Evolutionary conservation across 2,888 invertebrate genomes (phyloP), one percentile per base, ranked within the genome.

Genomic region (Phortica magna): DNA sequence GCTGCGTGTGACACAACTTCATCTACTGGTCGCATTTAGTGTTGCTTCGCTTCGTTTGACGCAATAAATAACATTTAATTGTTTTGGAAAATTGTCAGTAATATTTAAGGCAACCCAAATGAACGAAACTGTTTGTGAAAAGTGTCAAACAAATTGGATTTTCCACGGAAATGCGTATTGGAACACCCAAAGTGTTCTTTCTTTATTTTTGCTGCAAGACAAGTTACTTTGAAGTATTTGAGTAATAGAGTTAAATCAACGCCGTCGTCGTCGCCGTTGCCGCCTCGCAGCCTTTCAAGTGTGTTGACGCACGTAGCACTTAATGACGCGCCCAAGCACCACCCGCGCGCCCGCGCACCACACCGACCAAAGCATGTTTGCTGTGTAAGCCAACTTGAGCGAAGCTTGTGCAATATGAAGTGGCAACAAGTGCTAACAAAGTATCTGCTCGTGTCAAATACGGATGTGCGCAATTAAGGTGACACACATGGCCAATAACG

Each of bases 131-230:
- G 68, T 17, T 68, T 43, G 19, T 41, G 65, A 71, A 71, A 71
- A 71, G 70, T 39, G 73, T 59, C 75, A 77, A 72, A 70, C 67
- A 73, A 65, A 64, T 75, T 57, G 73, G 10, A 17, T 55, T 71
- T 71, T 71, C 53, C 39, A 71, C 55, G 70, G 70, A 71, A 71
- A 71, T 71, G 53, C 59, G 41, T 57, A n/a, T 61, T 74, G 76
- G 82, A 82, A 79, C 81, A 81, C 81, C 80, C 81, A 82, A 74
- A 55, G 75, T 61, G 81, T 43, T 19, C 39, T 41, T 7, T 17
- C 5, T n/a, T 42, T 42, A 19, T 31, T 22, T 53, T 71, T 43
- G 48, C n/a, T 42, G 71, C 31, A 71, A 71, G 48, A 65, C 55
- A 48, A 74, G 48, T 31, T 71, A 59, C 53, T 53, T 53, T 68